A percentile compares a stretch with the other conserved stretches of the same genome.
Evolutionary conservation across 2,888 invertebrate species (phyloP).

Genomic region (Ormyrus labotus): DNA sequence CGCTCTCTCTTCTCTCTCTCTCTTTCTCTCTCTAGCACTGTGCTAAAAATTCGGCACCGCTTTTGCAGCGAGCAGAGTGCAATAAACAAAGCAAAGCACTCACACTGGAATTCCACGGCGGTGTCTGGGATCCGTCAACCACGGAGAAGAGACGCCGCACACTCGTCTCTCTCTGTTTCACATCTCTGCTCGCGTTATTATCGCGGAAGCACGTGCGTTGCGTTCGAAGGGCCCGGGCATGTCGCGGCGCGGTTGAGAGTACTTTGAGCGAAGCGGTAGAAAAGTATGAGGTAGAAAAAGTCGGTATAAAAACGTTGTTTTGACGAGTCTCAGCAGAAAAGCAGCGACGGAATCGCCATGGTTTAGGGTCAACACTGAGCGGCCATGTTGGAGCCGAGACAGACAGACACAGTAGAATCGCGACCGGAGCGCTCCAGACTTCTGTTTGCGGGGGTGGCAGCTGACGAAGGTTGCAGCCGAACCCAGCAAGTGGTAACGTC

Average conservation of each 20-base stretch:
- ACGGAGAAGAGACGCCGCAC: slow-evolving; percentile 30
- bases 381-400: slow-evolving; percentile 68
- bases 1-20: neutral
- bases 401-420: neutral
- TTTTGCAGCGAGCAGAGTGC: neutral
- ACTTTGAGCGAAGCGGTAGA: neutral
- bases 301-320: neutral
- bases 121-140: slow-evolving; percentile 1
- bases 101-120: neutral
- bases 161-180: slow-evolving; percentile 3
- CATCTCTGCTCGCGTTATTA: slow-evolving; percentile 20
- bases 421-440: slow-evolving; percentile 50
- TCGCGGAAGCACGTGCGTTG: neutral
- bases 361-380: slow-evolving; percentile 67
- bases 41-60: neutral
- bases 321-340: slow-evolving; percentile 5
- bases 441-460: slow-evolving; percentile 51
- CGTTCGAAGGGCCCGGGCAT: neutral
- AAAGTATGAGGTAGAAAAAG: neutral
- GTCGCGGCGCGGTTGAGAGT: neutral
- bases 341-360: slow-evolving; percentile 44
- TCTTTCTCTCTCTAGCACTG: too few species aligned
- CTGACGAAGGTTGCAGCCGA: slow-evolving; percentile 1
- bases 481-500: slow-evolving; percentile 41
- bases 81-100: neutral